phyloP scores from a whole-genome alignment of 2,113 vertebrate genomes.

The Nannospalax galili region DNA sequence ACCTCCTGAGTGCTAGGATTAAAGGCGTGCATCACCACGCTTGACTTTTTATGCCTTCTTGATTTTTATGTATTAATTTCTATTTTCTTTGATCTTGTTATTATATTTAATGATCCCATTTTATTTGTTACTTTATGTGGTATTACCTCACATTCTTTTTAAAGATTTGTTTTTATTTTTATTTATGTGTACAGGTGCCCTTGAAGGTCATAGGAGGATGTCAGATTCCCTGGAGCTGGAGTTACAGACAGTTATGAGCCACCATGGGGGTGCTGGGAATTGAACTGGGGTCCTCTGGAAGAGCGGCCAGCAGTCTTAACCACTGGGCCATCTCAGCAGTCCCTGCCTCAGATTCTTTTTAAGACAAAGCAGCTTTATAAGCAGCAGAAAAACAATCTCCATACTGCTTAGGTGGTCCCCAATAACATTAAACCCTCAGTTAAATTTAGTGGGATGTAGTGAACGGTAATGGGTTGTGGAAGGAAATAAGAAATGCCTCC shows the following conservation, averaged over 20 bases:
- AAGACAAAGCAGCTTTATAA: neutral
- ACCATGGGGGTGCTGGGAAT: neutral
- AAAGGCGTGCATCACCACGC: too few species aligned
- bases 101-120: neutral
- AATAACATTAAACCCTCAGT: neutral
- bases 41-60: neutral
- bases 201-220: neutral
- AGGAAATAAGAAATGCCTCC: neutral
- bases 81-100: neutral
- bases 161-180: neutral
- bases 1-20: too few species aligned
- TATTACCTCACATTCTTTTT: neutral
- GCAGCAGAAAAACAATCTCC: neutral
- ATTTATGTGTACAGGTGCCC: neutral
- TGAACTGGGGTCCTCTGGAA: neutral
- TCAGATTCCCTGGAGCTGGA: neutral
- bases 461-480: neutral
- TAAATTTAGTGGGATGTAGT: neutral
- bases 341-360: neutral
- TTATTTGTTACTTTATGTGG: neutral
- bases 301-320: neutral
- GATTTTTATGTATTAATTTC: neutral
- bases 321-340: neutral
- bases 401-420: neutral
- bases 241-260: neutral